phyloP scores from a whole-genome alignment of 2,888 invertebrate genomes.

The Chalcis sispes region DNA sequence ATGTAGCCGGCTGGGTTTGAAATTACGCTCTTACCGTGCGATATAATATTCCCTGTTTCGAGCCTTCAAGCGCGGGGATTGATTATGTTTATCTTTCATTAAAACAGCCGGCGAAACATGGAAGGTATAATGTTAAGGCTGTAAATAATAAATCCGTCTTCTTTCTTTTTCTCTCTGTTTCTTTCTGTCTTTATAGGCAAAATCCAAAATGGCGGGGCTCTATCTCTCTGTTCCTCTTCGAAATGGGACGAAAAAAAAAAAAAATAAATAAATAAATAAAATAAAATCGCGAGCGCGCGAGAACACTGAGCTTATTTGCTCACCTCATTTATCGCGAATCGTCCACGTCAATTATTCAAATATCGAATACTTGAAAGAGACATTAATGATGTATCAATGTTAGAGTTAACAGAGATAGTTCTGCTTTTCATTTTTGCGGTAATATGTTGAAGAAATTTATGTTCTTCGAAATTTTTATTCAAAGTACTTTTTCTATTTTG shows the following conservation, averaged over 20 bases:
- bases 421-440: no score
- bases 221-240: constrained; percentile 3
- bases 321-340: not conserved
- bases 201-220: constrained; percentile 8
- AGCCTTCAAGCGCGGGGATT: constrained; percentile 66
- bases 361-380: not conserved
- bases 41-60: constrained; percentile 74
- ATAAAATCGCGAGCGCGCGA: no score
- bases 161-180: no score
- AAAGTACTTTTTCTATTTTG: no score
- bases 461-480: no score
- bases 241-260: not conserved
- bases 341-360: not conserved
- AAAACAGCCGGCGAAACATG: constrained; percentile 66
- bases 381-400: not conserved
- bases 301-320: constrained; percentile 6
- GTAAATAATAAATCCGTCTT: constrained; percentile 67
- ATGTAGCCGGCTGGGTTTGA: constrained; percentile 58
- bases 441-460: no score
- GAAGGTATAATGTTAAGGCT: constrained; percentile 60
- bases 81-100: constrained; percentile 76
- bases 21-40: constrained; percentile 66
- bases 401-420: no score
- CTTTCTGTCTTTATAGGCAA: no score
- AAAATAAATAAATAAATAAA: no score